These are phyloP conservation scores for Euzophera pinguis DNA, from an alignment of 2,888 invertebrate genomes.

Conservation along the genomic window DNA sequence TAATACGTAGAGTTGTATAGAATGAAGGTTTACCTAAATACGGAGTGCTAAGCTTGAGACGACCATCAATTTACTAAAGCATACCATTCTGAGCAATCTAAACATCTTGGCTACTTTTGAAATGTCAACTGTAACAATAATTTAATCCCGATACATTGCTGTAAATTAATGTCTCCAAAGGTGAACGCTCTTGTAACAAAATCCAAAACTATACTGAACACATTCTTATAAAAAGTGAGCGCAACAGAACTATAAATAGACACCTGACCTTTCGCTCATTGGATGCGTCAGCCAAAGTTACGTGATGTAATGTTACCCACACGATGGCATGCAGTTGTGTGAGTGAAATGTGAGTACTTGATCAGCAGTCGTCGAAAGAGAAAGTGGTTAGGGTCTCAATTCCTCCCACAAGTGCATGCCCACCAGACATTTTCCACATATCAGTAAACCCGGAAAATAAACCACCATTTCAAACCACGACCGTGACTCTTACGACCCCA, in stretches of 20 bases:
- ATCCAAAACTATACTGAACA: slow-evolving; percentile 41
- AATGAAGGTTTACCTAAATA: no score
- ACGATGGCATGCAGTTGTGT: slow-evolving; percentile 34
- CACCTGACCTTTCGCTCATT: slow-evolving; percentile 65
- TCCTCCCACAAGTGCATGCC: slow-evolving; percentile 41
- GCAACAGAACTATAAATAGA: slow-evolving; percentile 60
- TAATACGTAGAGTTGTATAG: no score
- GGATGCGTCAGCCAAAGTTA: slow-evolving; percentile 69
- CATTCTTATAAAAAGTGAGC: slow-evolving; percentile 65
- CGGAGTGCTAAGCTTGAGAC: no score
- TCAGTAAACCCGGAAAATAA: slow-evolving; percentile 27
- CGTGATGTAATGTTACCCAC: slow-evolving; percentile 61
- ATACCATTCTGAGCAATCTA: no score
- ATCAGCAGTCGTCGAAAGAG: slow-evolving; percentile 64
- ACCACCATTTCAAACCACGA: slow-evolving; percentile 1
- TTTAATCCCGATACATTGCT: not conserved
- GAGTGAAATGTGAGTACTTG: slow-evolving; percentile 40
- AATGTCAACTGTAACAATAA: no score
- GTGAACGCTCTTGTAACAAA: slow-evolving; percentile 48
- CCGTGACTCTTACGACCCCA: slow-evolving; percentile 14
- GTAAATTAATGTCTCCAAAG: slow-evolving; percentile 29
- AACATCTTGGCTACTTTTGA: no score
- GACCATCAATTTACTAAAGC: no score
- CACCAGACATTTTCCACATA: slow-evolving; percentile 20
- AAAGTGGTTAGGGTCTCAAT: slow-evolving; percentile 65